These are phyloP conservation scores for Catamblyrhynchus diadema DNA, from an alignment of 2,797 vertebrate genomes.

Conservation along the genomic window DNA sequence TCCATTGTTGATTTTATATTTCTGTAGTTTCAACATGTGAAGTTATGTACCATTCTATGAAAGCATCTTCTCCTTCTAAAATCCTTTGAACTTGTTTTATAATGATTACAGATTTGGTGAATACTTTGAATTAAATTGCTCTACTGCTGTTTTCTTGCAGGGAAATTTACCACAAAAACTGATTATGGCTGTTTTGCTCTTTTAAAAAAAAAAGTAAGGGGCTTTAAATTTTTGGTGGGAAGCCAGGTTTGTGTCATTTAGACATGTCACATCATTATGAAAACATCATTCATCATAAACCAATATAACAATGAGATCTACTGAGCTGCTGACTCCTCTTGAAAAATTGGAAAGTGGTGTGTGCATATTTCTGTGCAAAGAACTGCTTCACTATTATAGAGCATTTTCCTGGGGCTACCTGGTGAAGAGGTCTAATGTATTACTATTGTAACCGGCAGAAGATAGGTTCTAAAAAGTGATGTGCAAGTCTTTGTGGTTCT, in stretches of 20 bases:
- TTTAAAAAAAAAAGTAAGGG: not conserved
- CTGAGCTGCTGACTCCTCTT: conserved; percentile 48
- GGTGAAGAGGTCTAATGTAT: not conserved
- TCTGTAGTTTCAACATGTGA: not conserved
- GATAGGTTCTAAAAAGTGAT: not conserved
- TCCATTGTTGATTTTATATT: not conserved
- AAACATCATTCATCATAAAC: conserved; percentile 68
- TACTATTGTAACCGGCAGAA: not conserved
- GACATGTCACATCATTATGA: conserved; percentile 55
- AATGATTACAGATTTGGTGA: conserved; percentile 1
- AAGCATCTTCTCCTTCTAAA: conserved; percentile 22
- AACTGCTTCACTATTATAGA: not conserved
- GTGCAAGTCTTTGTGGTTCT: not conserved
- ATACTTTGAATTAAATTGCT: conserved; percentile 48
- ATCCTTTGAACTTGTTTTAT: conserved; percentile 11
- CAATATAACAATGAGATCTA: conserved; percentile 64
- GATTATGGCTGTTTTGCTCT: conserved; percentile 9
- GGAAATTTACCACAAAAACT: conserved; percentile 38
- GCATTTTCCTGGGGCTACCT: not conserved
- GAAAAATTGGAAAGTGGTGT: not conserved
- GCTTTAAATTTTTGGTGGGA: conserved; percentile 63
- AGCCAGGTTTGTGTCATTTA: conserved; percentile 70
- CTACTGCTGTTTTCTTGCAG: conserved; percentile 32
- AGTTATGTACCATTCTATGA: conserved; percentile 1
- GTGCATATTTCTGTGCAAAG: not conserved